Evolutionary conservation across 1,140 invertebrate genomes (phyloP).

Genomic region (Bicyclus anynana): DNA sequence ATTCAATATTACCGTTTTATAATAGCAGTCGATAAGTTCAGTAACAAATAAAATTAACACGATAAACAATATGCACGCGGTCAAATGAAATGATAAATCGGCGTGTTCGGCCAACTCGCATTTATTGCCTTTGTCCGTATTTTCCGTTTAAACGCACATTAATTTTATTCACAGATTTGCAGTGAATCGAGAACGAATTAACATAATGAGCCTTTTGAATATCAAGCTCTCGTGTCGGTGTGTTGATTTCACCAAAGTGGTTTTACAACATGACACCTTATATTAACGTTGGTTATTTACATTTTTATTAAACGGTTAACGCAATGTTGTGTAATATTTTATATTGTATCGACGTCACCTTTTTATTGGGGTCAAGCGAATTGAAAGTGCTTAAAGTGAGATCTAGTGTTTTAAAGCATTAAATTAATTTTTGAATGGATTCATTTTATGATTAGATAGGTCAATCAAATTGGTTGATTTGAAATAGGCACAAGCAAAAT

Average conservation of each 20-base stretch:
- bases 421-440: too few relatives aligned
- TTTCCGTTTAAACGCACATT: slow-evolving; percentile 72
- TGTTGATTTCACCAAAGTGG: slow-evolving; percentile 25
- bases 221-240: slow-evolving; percentile 28
- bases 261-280: slow-evolving; percentile 32
- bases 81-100: slow-evolving; percentile 67
- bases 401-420: neutral
- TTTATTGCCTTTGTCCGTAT: slow-evolving; percentile 69
- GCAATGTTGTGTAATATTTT: slow-evolving; percentile 9
- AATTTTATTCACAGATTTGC: slow-evolving; percentile 72
- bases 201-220: slow-evolving; percentile 62
- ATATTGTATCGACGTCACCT: neutral
- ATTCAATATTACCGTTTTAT: slow-evolving; percentile 64
- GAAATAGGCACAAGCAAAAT: too few relatives aligned
- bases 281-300: slow-evolving; percentile 16
- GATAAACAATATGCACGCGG: slow-evolving; percentile 66
- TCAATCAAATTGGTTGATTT: too few relatives aligned
- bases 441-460: too few relatives aligned
- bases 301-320: slow-evolving; percentile 17
- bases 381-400: neutral
- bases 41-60: slow-evolving; percentile 71
- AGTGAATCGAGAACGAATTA: slow-evolving; percentile 69
- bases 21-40: slow-evolving; percentile 62
- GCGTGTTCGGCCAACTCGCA: slow-evolving; percentile 47
- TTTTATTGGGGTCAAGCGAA: neutral